Base-by-base conservation (phyloP, 2,113 vertebrate species). In the Phoxinus phoxinus region DNA sequence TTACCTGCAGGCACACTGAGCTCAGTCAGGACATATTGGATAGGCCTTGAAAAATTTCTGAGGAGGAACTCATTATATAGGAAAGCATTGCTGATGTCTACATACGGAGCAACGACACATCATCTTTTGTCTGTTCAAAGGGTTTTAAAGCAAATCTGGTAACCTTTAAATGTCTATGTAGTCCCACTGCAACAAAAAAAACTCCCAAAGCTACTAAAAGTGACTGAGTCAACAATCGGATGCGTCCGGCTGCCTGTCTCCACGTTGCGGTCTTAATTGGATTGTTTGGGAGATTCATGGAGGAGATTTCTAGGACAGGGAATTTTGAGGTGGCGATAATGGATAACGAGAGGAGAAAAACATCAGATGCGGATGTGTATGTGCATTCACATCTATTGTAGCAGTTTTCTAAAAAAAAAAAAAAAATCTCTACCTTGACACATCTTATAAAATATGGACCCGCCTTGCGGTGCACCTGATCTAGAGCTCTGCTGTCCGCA, bases 21-120 rank as follows among this genome's bases (percentile, higher is more conserved):
- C 73, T 78, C 81, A 85, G 78, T n/a, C 75, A 30, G 72, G 83
- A 83, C 78, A 85, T 86, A 85, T 83, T 85, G 83, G 23, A 85
- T 77, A 88, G 76, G 77, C 77, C 80, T 71, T 84, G 77, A 86
- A 84, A 82, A 74, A 84, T 61, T 81, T 89, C 85, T 25, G 41
- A 27, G 48, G 63, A 87, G 53, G n/a, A 82, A 84, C 82, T 89
- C 83, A 87, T 85, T 87, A 87, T 72, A 87, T 77, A 67, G 78
- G 48, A 84, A 86, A 77, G 84, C 65, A 63, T 27, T 84, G 77
- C 15, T 86, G 71, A 86, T 88, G 85, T 85, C 85, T 86, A 84
- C 79, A 84, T 35, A 75, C 15, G 10, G 61, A 85, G 56, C 61
- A 41, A 79, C 53, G 84, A 86, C 72, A 48, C 46, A 63, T 27